Evolutionary conservation across 2,113 vertebrate species (phyloP), one percentile per base, ranked within the genome.

Genomic region (Aspidoscelis tigris): DNA sequence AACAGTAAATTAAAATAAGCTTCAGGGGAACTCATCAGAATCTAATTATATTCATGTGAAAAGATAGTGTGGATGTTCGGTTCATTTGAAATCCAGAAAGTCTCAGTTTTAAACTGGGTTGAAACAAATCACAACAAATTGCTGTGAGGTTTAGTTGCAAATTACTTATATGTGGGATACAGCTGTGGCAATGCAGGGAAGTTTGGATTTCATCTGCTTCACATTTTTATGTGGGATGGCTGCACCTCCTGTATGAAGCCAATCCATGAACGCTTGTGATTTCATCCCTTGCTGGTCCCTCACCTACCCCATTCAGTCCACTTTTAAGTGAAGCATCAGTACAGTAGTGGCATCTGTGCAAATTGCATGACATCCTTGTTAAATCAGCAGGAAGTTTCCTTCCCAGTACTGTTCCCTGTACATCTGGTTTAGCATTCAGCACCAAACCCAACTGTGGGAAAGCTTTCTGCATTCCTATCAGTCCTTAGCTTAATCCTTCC

Each of bases 31-130:
- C n/a, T 81, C 74, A 82, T 85, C 41, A n/a, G n/a, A 87, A 89
- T 78, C 86, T 47, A 93, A 89, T 83, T 88, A 88, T 58, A 79
- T 89, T 75, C 58, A 70, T 75, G 80, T 85, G 81, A 86, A 33
- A 21, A 61, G 58, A 47, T 24, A 72, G 3, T 72, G 87, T 0
- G 0, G 64, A 76, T 61, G 86, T 12, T 41, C 83, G 78, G 47
- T 85, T 76, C 84, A 86, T 83, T 87, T 65, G 68, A 82, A 88
- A 85, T 68, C 11, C 64, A 87, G 2, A 50, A 55, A 3, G 5
- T 11, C 50, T 20, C 3, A 41, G 22, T 53, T 24, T 82, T 72
- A 64, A 87, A 69, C 18, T 75, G 9, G 8, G 21, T 75, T 84
- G 76, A 12, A 73, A 50, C n/a, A 66, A 64, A 41, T 58, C 12